Evolutionary conservation across 2,113 vertebrate genomes (phyloP).

Genomic region (Stegastes partitus): DNA sequence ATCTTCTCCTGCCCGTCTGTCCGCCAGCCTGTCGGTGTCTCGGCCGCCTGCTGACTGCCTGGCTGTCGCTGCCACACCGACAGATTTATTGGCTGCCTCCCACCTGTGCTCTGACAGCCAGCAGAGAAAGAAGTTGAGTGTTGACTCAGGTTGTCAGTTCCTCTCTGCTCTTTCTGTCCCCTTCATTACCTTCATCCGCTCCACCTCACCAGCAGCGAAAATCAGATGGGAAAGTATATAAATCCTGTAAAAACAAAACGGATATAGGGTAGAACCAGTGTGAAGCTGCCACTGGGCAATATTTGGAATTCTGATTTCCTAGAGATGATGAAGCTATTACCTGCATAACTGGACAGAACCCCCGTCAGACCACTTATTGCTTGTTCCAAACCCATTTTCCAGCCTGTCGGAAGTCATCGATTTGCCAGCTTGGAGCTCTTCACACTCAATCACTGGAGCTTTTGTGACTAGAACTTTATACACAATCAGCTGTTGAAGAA

Average conservation of each 20-base stretch:
- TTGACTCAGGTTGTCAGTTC: constrained; percentile 41
- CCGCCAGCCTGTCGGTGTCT: constrained; percentile 4
- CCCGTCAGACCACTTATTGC: constrained; percentile 4
- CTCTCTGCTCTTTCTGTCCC: neutral
- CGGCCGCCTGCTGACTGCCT: constrained; percentile 40
- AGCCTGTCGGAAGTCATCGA: constrained; percentile 18
- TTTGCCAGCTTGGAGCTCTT: constrained; percentile 25
- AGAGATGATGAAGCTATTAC: neutral
- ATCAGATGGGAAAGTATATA: neutral
- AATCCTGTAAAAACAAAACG: too few species aligned
- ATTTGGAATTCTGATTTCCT: neutral
- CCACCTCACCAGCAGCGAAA: constrained; percentile 19
- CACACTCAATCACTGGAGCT: constrained; percentile 11
- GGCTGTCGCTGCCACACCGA: constrained; percentile 11
- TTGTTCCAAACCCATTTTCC: constrained; percentile 17
- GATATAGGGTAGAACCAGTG: neutral
- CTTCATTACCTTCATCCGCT: neutral
- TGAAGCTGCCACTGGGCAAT: neutral
- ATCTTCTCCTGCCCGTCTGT: too few species aligned
- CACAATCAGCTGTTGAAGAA: neutral
- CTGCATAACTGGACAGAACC: neutral
- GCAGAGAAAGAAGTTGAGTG: constrained; percentile 40
- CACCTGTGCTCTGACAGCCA: constrained; percentile 47
- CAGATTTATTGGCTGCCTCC: constrained; percentile 61
- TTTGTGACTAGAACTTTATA: constrained; percentile 13